Evolutionary conservation across 2,797 vertebrate genomes (phyloP), one percentile per base, ranked within the genome.

Genomic region (Antrozous pallidus): DNA sequence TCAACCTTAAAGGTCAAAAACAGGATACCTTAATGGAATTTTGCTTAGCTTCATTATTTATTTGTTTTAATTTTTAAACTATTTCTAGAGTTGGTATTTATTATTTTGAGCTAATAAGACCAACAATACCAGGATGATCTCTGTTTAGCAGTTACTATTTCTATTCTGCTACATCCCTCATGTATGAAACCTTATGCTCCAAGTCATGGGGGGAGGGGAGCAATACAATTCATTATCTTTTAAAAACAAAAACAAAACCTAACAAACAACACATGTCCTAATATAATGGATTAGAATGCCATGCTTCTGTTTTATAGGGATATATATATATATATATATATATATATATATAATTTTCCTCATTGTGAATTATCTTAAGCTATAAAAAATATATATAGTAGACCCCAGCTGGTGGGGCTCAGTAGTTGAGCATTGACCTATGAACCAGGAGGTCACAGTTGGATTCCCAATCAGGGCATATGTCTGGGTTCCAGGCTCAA

Each of bases 201-300:
- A 90, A 88, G 80, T 95, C 74, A 92, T 79, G 96, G 90, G 33
- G 47, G 86, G 17, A 83, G 56, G 28, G 86, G 17, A 83, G 56
- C 24, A 91, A 58, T 87, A 93, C 14, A 88, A 90, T 85, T 90
- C 84, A 95, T 95, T 97, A 95, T 90, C 54, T 85, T 49, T 93
- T 90, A 79, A 88, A 97, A 96, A 88, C 36, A 75, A 86, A 95
- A 96, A 51, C 88, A 90, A 97, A 96, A 88, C 16, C 71, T 88
- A 94, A 69, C 82, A 96, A 96, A 94, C 70, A 96, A 90, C 78
- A 95, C 94, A 92, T 94, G 88, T 83, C 78, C 51, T 90, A 77
- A 56, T 65, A 38, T 47, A 70, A 51, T 73, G 40, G 36, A 94
- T 95, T 85, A 75, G 13, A 89, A 47, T 47, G 33, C 17, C 67